Conservation (phyloP, 2,888 invertebrate species). For the Synergus japonicus region DNA sequence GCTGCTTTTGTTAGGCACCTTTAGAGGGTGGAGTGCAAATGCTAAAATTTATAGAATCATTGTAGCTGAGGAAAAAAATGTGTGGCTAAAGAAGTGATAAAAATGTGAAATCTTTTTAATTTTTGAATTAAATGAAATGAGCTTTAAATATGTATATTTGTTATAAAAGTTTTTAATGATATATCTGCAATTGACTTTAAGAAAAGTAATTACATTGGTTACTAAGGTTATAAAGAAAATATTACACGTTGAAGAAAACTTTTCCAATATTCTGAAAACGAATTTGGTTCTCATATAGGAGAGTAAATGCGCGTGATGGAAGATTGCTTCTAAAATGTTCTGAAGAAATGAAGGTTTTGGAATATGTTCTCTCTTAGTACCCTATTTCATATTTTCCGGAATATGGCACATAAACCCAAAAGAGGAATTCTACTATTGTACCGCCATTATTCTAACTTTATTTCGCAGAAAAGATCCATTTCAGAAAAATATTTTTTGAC, state of each 20-base stretch:
- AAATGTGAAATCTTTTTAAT: too few relatives aligned
- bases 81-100: too few relatives aligned
- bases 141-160: too few relatives aligned
- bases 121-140: too few relatives aligned
- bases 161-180: too few relatives aligned
- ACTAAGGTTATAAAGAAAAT: neutral
- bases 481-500: neutral
- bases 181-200: too few relatives aligned
- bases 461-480: neutral
- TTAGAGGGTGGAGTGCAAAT: too few relatives aligned
- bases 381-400: neutral
- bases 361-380: neutral
- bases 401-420: neutral
- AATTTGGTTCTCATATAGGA: constrained; percentile 3
- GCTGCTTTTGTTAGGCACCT: neutral
- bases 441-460: neutral
- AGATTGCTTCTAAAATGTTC: neutral
- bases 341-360: neutral
- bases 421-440: neutral
- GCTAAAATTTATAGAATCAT: too few relatives aligned
- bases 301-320: neutral
- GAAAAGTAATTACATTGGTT: too few relatives aligned
- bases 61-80: too few relatives aligned
- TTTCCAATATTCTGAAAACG: constrained; percentile 9
- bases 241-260: neutral